Evolutionary conservation across 2,113 vertebrate genomes (phyloP).

Genomic region (Zapus hudsonius): DNA sequence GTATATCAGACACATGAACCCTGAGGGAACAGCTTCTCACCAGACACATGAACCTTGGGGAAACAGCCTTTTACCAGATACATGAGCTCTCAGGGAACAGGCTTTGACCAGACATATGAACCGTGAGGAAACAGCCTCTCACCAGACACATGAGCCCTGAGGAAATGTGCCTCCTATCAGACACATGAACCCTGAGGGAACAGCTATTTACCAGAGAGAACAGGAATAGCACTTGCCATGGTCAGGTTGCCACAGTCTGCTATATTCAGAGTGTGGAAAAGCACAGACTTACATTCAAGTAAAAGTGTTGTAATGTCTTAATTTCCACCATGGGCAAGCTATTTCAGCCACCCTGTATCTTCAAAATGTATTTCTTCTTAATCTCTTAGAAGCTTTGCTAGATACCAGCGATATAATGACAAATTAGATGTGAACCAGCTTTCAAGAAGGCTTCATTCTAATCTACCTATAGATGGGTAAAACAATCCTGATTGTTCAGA

Average conservation of each 20-base stretch:
- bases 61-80: not conserved
- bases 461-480: not conserved
- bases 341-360: not conserved
- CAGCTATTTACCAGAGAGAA: not conserved
- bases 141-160: not conserved
- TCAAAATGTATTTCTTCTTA: not conserved
- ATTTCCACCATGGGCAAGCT: not conserved
- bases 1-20: not conserved
- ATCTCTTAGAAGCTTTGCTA: not conserved
- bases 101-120: not conserved
- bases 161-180: not conserved
- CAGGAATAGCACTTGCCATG: not conserved
- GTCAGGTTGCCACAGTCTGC: not conserved
- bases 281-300: not conserved
- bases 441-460: not conserved
- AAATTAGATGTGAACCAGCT: not conserved
- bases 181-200: not conserved
- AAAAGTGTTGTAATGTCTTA: not conserved
- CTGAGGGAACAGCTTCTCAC: not conserved
- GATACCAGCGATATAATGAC: not conserved
- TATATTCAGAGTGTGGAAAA: not conserved
- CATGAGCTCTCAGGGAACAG: not conserved
- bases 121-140: not conserved
- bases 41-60: not conserved
- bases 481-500: not conserved